Percentiles rank a stretch among this genome's conserved stretches.
These are phyloP conservation scores for Bolborhynchus lineola DNA, from an alignment of 2,113 vertebrate genomes.

Conservation along the genomic window DNA sequence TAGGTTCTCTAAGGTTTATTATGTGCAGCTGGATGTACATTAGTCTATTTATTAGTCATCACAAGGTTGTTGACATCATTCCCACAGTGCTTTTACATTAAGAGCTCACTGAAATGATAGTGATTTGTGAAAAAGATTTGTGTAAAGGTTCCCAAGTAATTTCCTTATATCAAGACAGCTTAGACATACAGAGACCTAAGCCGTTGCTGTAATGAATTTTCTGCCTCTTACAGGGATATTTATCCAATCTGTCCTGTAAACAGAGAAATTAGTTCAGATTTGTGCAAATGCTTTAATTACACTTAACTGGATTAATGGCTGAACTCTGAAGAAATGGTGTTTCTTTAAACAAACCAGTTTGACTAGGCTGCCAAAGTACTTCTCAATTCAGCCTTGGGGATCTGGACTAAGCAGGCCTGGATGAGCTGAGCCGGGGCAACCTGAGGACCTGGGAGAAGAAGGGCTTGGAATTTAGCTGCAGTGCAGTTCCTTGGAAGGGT, in stretches of 20 bases:
- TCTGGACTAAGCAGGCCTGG: background rate
- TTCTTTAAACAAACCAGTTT: conserved; percentile 37
- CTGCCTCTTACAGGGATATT: conserved; percentile 57
- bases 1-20: conserved; percentile 45
- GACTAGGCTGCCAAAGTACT: conserved; percentile 1
- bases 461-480: background rate
- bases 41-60: conserved; percentile 57
- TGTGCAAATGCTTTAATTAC: conserved; percentile 61
- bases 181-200: conserved; percentile 55
- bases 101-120: conserved; percentile 41
- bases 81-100: conserved; percentile 49
- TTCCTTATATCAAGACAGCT: conserved; percentile 58
- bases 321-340: conserved; percentile 31
- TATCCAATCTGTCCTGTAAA: conserved; percentile 65
- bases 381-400: background rate
- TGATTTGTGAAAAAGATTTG: no score
- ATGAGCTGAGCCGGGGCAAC: background rate
- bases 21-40: conserved; percentile 39
- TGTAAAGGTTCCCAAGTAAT: conserved; percentile 48
- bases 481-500: background rate
- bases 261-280: conserved; percentile 58
- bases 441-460: background rate
- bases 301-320: conserved; percentile 61
- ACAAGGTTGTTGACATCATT: conserved; percentile 59
- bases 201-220: conserved; percentile 60